Evolutionary conservation across 2,797 vertebrate species (phyloP).

Genomic region (Anisognathus igniventris): DNA sequence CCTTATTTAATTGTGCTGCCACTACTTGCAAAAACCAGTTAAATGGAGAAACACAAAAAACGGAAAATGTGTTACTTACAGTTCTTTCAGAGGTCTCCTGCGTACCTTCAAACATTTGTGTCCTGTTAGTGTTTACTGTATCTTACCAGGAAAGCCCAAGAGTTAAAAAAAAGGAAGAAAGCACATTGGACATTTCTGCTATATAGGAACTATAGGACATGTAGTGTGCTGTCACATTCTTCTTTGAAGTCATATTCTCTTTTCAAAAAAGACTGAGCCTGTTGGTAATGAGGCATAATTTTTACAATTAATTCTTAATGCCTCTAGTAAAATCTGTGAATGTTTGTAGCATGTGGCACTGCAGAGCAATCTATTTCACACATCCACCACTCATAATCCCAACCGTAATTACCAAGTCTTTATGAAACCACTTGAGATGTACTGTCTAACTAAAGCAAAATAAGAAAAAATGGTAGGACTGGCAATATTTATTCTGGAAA

Average conservation of each 20-base stretch:
- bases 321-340: background rate
- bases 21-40: background rate
- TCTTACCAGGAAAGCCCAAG: background rate
- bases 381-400: background rate
- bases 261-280: background rate
- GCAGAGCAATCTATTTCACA: background rate
- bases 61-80: background rate
- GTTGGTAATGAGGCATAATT: background rate
- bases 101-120: background rate
- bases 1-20: background rate
- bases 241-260: background rate
- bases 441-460: background rate
- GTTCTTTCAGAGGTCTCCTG: background rate
- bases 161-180: background rate
- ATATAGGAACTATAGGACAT: background rate
- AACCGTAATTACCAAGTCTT: background rate
- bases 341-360: background rate
- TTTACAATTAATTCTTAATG: background rate
- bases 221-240: background rate
- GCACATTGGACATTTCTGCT: fast-evolving
- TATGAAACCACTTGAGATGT: background rate
- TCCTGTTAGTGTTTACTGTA: fast-evolving
- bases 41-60: background rate
- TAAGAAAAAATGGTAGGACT: background rate
- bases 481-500: background rate